These are phyloP conservation scores for Protonibea diacanthus DNA, from an alignment of 2,797 vertebrate species.

Conservation along the genomic window DNA sequence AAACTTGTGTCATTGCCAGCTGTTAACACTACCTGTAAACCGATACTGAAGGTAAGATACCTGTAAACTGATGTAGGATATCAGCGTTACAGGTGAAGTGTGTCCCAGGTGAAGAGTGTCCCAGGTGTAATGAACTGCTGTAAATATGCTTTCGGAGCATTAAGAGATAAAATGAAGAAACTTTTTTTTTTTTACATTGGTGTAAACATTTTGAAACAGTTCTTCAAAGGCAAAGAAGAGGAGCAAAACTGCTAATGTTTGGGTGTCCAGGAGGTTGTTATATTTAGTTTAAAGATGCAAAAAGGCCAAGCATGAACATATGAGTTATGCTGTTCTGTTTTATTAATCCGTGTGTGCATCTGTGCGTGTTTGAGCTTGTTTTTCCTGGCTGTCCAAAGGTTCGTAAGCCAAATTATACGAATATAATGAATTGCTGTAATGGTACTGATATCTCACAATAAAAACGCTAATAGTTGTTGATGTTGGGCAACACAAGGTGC, in stretches of 20 bases:
- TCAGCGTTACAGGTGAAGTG: background rate
- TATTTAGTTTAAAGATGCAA: background rate
- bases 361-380: background rate
- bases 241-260: background rate
- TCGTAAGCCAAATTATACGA: background rate
- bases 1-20: background rate
- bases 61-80: background rate
- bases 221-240: background rate
- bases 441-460: constrained; percentile 13
- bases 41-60: background rate
- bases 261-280: background rate
- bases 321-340: background rate
- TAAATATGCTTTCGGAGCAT: background rate
- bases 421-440: constrained; percentile 14
- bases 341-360: constrained; percentile 5
- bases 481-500: constrained; percentile 47
- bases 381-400: background rate
- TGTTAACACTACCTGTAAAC: background rate
- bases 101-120: background rate
- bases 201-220: background rate
- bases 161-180: background rate
- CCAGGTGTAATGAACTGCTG: background rate
- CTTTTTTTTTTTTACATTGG: no score
- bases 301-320: background rate
- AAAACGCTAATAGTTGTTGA: constrained; percentile 35